These are phyloP conservation scores for Paguma larvata DNA, from an alignment of 2,797 vertebrate genomes.

Conservation along the genomic window DNA sequence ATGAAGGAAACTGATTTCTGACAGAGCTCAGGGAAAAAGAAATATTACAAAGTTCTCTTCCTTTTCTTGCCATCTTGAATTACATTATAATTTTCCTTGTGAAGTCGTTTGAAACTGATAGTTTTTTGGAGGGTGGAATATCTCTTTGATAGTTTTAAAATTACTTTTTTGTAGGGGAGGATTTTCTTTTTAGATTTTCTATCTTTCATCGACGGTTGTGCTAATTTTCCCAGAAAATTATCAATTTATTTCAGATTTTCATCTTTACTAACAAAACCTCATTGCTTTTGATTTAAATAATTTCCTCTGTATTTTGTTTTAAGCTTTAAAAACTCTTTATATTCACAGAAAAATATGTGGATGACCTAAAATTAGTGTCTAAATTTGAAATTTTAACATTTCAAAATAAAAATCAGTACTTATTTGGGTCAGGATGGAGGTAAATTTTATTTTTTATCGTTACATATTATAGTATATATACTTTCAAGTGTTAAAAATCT, in stretches of 20 bases:
- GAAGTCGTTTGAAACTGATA: not conserved
- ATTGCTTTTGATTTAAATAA: conserved; percentile 12
- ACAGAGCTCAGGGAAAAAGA: not conserved
- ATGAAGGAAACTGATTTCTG: not conserved
- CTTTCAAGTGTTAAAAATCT: conserved; percentile 15
- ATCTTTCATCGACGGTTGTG: not conserved
- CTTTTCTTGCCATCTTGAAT: not conserved
- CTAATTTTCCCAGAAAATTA: conserved; percentile 5
- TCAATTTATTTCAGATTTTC: not conserved
- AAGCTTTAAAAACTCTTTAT: conserved; percentile 6
- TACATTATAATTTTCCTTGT: not conserved
- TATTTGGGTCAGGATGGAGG: conserved; percentile 14
- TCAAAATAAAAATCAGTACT: conserved; percentile 30
- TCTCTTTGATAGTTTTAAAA: conserved; percentile 1
- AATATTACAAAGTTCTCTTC: not conserved
- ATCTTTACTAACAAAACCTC: conserved; percentile 8
- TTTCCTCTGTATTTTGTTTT: not conserved
- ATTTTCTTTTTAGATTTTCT: not conserved
- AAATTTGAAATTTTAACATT: conserved; percentile 25
- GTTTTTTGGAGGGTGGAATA: not conserved
- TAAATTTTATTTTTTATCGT: conserved; percentile 43
- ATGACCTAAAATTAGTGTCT: conserved; percentile 47
- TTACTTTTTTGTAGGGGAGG: not conserved
- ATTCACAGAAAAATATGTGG: not conserved
- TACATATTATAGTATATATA: not conserved